Evolutionary conservation across 2,888 invertebrate genomes (phyloP), one percentile per base, ranked within the genome.

Genomic region (Brachypterus glaber): DNA sequence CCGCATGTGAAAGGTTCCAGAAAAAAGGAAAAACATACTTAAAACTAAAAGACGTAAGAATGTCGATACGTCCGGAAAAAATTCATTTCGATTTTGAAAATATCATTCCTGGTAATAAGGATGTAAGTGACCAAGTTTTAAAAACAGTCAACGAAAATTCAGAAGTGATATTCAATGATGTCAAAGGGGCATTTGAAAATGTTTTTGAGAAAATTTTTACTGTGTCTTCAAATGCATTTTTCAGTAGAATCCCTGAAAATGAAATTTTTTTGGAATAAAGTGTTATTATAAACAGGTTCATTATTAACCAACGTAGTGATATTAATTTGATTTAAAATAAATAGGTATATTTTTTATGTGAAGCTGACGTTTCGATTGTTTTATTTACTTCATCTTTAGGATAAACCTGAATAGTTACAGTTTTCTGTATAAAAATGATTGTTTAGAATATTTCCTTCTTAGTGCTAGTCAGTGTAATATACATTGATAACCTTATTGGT

Each of bases 11-110:
- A 34, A 43, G 41, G n/a, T 52, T 48, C 40, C 38, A 30, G 12
- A 57, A 54, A 32, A 51, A 54, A 21, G 52, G 51, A 2, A 50
- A 54, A 41, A 48, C 41, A 1, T 37, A 52, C 30, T 4, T 55
- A 8, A 40, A 41, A 18, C 13, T 54, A 2, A 45, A 32, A 4
- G 49, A 48, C 9, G 55, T 52, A 41, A 64, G 62, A 1, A 71
- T 81, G 7, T 68, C 71, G 39, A 74, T 82, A 55, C 60, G 66
- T 3, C 79, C 79, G 0, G 66, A 73, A 47, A 64, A 63, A 12
- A 33, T 55, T 3, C 17, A 43, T n/a, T 55, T 46, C 35, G 34
- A 52, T 37, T 58, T 52, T 21, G 41, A 43, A 0, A 50, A 56
- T 35, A 17, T 57, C 2, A 47, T 59, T 13, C 54, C 53, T 0